Percentiles rank a stretch among this genome's conserved stretches.
phyloP scores from a whole-genome alignment of 2,113 vertebrate genomes.

The Melanostigma gelatinosum region DNA sequence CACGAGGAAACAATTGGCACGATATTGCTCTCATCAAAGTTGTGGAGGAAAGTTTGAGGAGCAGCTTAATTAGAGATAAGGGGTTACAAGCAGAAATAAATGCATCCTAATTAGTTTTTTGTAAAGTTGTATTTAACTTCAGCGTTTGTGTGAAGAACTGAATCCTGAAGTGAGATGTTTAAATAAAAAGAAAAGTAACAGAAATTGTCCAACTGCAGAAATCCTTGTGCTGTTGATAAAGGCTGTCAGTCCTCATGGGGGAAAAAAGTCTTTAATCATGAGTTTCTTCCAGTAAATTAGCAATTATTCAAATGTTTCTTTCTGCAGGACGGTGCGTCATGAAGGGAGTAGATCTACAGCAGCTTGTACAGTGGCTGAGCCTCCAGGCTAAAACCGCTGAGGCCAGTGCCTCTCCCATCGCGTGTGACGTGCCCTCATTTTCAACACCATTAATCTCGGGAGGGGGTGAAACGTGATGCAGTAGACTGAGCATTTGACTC shows the following conservation, averaged over 20 bases:
- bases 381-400: slow-evolving; percentile 45
- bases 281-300: neutral
- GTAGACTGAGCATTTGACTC: slow-evolving; percentile 70
- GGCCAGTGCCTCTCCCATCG: slow-evolving; percentile 49
- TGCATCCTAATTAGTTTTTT: neutral
- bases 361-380: slow-evolving; percentile 36
- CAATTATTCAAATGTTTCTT: slow-evolving; percentile 18
- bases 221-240: neutral
- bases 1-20: slow-evolving; percentile 35
- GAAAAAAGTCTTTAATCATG: slow-evolving; percentile 1
- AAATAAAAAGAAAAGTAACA: neutral
- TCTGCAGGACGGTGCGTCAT: slow-evolving; percentile 23
- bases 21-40: neutral
- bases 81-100: slow-evolving; percentile 19
- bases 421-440: slow-evolving; percentile 70
- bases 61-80: slow-evolving; percentile 20
- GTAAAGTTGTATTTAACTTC: neutral
- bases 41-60: slow-evolving; percentile 25
- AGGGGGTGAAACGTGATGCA: slow-evolving; percentile 47
- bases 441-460: slow-evolving; percentile 66
- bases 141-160: neutral
- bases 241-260: neutral
- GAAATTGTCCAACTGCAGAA: neutral
- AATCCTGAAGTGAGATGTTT: neutral
- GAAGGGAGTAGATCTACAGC: slow-evolving; percentile 19